phyloP scores from a whole-genome alignment of 2,888 invertebrate species.

The Archaeoteleia sp. region DNA sequence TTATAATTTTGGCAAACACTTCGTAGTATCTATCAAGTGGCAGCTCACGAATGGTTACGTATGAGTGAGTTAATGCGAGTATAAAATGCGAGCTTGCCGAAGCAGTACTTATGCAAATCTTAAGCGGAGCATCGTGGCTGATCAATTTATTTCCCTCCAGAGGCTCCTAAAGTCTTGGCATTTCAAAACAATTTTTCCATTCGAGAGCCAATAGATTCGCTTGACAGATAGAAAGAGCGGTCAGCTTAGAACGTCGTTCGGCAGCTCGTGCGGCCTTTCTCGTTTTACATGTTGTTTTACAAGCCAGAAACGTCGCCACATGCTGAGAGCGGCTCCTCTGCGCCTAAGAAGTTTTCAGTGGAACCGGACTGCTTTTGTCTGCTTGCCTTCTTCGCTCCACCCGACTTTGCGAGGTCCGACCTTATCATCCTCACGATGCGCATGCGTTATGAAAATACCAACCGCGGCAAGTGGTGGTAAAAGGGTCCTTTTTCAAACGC shows the following conservation, averaged over 20 bases:
- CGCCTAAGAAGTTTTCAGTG: slow-evolving; percentile 52
- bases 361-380: slow-evolving; percentile 53
- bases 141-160: slow-evolving; percentile 27
- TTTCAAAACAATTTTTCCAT: slow-evolving; percentile 47
- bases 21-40: too few species aligned
- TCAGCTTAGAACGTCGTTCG: slow-evolving; percentile 34
- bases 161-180: slow-evolving; percentile 11
- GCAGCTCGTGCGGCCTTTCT: slow-evolving; percentile 59
- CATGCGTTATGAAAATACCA: slow-evolving; percentile 49
- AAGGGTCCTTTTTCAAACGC: slow-evolving; percentile 39
- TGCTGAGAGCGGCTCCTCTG: slow-evolving; percentile 55
- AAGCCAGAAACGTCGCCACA: slow-evolving; percentile 61
- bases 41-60: too few species aligned
- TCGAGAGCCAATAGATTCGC: slow-evolving; percentile 58
- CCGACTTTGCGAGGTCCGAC: slow-evolving; percentile 28
- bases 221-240: slow-evolving; percentile 58
- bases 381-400: slow-evolving; percentile 23
- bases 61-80: too few species aligned
- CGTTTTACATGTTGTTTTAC: slow-evolving; percentile 74
- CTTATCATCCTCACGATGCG: slow-evolving; percentile 44
- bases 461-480: too few species aligned
- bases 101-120: background rate
- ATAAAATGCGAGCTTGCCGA: too few species aligned
- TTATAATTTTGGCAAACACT: background rate
- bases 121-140: background rate